Percentiles rank a stretch among this genome's conserved stretches.
phyloP scores from a whole-genome alignment of 2,888 invertebrate species.

The Phengaris arion region DNA sequence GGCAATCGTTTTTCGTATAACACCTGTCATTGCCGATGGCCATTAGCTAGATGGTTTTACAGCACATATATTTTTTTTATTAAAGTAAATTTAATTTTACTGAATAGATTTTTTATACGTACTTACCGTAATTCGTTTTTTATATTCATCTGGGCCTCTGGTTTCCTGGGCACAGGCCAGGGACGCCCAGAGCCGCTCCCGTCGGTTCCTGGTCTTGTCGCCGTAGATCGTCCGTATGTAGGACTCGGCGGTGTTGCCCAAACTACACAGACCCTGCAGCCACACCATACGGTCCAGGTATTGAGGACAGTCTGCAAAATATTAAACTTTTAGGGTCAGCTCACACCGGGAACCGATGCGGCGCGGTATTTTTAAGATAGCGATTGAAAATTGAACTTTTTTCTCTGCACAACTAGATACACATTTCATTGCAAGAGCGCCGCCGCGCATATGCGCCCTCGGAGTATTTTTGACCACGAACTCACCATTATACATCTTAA shows the following conservation, averaged over 20 bases:
- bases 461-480: constrained; percentile 25
- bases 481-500: constrained; percentile 85
- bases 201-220: constrained; percentile 69
- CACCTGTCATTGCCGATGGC: too few relatives aligned
- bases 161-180: constrained; percentile 62
- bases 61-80: too few relatives aligned
- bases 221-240: constrained; percentile 63
- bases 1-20: too few relatives aligned
- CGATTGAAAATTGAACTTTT: too few relatives aligned
- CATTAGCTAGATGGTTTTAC: too few relatives aligned
- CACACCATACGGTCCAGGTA: constrained; percentile 85
- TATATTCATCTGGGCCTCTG: not conserved
- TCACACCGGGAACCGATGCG: too few relatives aligned
- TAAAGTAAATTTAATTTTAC: too few relatives aligned
- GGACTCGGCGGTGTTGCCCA: constrained; percentile 59
- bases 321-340: not conserved
- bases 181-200: constrained; percentile 84
- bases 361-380: too few relatives aligned
- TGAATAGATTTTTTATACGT: too few relatives aligned
- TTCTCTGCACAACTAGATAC: too few relatives aligned
- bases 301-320: constrained; percentile 79
- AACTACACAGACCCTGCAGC: constrained; percentile 84
- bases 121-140: not conserved
- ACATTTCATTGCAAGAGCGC: too few relatives aligned
- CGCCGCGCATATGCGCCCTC: too few relatives aligned